Evolutionary conservation across 92 coral and sea anemone genomes (phyloP), one percentile per base, ranked within the genome.

Genomic region (Muricea muricata): DNA sequence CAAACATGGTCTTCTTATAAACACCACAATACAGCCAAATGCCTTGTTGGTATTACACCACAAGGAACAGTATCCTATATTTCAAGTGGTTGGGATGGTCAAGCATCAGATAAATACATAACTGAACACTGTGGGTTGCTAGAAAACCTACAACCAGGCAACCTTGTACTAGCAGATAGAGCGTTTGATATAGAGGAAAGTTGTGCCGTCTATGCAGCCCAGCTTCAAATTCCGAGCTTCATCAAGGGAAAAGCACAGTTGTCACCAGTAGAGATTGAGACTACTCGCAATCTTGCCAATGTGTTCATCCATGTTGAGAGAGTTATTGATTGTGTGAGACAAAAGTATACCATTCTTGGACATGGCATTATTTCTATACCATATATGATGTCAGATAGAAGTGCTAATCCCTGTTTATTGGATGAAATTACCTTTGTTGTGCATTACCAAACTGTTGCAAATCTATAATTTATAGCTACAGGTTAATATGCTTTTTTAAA

Each of bases 391-490:
- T 57, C 92, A 26, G 84, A 41, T 63, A 79, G 74, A n/a, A n/a
- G n/a, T 73, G 75, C 40, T 21, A 75, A 47, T 29, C 79, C 81
- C 10, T 89, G 89, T 50, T 72, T 89, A 17, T 76, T 92, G 13
- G 93, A 90, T 40, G 79, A 92, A 42, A 86, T 89, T 18, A 89
- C 87, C 45, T 83, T 90, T 66, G 95, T 52, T 90, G 93, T 87
- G 93, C 95, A 26, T 75, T 92, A 55, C 77, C 84, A n/a, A 92
- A 90, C 78, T 89, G 93, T 46, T 89, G 91, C 68, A 91, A 88
- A 32, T 58, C 67, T 58, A 32, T 58, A 20, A 32, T 58, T 58
- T 21, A n/a, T n/a, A n/a, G n/a, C n/a, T n/a, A n/a, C n/a, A 10
- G 6, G 29, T 58, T 58, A 15, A 58, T 9, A 20, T 20, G 67